Conservation (phyloP, 2,888 invertebrate species). For the Parnassius apollo region DNA sequence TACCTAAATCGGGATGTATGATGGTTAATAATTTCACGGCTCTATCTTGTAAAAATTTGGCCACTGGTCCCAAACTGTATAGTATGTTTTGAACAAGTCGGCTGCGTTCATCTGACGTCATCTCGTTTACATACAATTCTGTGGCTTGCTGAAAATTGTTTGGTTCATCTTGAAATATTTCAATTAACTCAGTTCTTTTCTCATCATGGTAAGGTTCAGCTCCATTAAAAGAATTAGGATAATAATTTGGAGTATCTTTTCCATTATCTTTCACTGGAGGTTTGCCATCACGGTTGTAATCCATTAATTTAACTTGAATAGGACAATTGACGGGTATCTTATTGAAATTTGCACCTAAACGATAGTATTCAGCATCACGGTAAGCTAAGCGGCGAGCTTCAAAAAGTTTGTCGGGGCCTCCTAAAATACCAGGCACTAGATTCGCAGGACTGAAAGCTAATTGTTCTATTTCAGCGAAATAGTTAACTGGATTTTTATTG, state of each 20-base stretch:
- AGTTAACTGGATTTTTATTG: slow-evolving; percentile 92
- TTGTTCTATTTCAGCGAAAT: slow-evolving; percentile 95
- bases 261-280: slow-evolving; percentile 89
- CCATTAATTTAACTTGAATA: slow-evolving; percentile 81
- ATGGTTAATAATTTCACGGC: slow-evolving; percentile 90
- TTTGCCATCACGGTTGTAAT: slow-evolving; percentile 93
- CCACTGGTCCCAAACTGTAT: slow-evolving; percentile 86
- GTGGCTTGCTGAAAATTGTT: slow-evolving; percentile 93
- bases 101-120: slow-evolving; percentile 86
- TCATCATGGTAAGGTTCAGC: slow-evolving; percentile 85
- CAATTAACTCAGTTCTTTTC: slow-evolving; percentile 72
- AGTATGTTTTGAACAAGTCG: slow-evolving; percentile 91
- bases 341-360: slow-evolving; percentile 94
- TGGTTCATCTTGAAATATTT: slow-evolving; percentile 85
- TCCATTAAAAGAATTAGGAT: slow-evolving; percentile 95
- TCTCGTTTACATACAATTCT: slow-evolving; percentile 87
- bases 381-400: slow-evolving; percentile 92
- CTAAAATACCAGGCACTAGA: slow-evolving; percentile 93
- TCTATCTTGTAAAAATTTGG: slow-evolving; percentile 75
- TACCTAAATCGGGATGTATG: slow-evolving; percentile 89
- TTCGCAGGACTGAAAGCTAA: slow-evolving; percentile 93
- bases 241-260: slow-evolving; percentile 94
- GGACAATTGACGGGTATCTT: slow-evolving; percentile 97
- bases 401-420: slow-evolving; percentile 94
- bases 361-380: slow-evolving; percentile 89